Evolutionary conservation across 2,888 invertebrate species (phyloP).

Genomic region (Oegoconia quadripuncta): DNA sequence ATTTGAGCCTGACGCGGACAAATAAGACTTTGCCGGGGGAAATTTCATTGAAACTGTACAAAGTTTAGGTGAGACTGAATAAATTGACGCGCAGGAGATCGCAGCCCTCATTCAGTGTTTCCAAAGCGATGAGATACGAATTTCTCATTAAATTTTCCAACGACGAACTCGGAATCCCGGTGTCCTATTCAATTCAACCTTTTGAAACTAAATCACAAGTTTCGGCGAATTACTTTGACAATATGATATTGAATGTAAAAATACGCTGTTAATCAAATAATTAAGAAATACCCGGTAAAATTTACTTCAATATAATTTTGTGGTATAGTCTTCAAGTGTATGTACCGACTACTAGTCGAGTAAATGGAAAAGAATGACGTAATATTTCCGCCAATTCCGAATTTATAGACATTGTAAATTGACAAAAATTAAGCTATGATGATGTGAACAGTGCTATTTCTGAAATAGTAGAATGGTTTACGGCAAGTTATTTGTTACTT

Average conservation of each 20-base stretch:
- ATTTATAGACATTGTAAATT: too few species aligned
- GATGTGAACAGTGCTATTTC: too few species aligned
- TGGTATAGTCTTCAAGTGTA: too few species aligned
- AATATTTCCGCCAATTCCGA: too few species aligned
- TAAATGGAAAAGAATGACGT: too few species aligned
- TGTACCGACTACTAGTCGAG: too few species aligned
- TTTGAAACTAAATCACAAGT: constrained; percentile 71
- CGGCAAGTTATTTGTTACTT: too few species aligned
- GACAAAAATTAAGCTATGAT: too few species aligned
- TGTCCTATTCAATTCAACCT: constrained; percentile 61
- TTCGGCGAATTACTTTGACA: constrained; percentile 65
- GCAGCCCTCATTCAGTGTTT: constrained; percentile 51
- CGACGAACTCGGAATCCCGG: constrained; percentile 56
- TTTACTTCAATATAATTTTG: too few species aligned
- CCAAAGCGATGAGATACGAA: constrained; percentile 68
- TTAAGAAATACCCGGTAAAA: not conserved
- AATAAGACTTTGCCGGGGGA: constrained; percentile 56
- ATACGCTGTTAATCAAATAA: constrained; percentile 20
- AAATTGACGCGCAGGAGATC: constrained; percentile 57
- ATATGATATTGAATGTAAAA: constrained; percentile 55
- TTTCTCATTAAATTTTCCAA: constrained; percentile 73
- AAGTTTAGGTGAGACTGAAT: constrained; percentile 54
- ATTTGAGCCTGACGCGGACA: constrained; percentile 56
- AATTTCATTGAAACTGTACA: constrained; percentile 28
- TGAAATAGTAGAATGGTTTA: too few species aligned